A percentile compares a stretch with the other conserved stretches of the same genome.
Evolutionary conservation across 2,888 invertebrate genomes (phyloP).

Genomic region (Zaprionus lineosus): DNA sequence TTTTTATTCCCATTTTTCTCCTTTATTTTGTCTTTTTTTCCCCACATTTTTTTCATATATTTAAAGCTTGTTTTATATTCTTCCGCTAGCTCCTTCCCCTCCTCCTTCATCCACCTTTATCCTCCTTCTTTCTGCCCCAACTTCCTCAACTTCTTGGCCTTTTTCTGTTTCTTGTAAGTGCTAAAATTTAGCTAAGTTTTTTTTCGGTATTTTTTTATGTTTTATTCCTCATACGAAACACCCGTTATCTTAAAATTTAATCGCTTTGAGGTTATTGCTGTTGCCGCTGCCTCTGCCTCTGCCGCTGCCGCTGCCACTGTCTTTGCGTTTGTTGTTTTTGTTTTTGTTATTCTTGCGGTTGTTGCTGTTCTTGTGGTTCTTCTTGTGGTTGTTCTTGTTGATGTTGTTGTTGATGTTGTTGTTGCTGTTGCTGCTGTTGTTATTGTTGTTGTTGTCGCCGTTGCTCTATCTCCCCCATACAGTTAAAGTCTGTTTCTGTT

Average conservation of each 20-base stretch:
- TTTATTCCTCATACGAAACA: conserved; percentile 43
- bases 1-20: no score
- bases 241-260: conserved; percentile 64
- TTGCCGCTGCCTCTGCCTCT: no score
- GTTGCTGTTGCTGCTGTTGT: conserved; percentile 9
- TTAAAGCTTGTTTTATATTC: not conserved
- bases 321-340: conserved; percentile 26
- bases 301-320: no score
- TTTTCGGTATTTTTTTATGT: conserved; percentile 3
- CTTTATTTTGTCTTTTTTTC: no score
- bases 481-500: conserved; percentile 42
- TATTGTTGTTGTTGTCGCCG: not conserved
- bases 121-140: conserved; percentile 4
- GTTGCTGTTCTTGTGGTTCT: conserved; percentile 32
- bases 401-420: conserved; percentile 13
- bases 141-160: not conserved
- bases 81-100: not conserved
- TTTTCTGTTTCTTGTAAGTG: conserved; percentile 17
- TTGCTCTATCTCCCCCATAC: conserved; percentile 28
- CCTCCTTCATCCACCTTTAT: conserved; percentile 6
- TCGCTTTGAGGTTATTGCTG: conserved; percentile 62
- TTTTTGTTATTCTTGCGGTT: conserved; percentile 14
- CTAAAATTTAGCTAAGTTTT: conserved; percentile 34
- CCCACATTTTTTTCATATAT: no score
- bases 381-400: conserved; percentile 23